Percentiles rank a stretch among this genome's conserved stretches.
phyloP scores from a whole-genome alignment of 92 coral and sea anemone species.

The Nematostella vectensis region DNA sequence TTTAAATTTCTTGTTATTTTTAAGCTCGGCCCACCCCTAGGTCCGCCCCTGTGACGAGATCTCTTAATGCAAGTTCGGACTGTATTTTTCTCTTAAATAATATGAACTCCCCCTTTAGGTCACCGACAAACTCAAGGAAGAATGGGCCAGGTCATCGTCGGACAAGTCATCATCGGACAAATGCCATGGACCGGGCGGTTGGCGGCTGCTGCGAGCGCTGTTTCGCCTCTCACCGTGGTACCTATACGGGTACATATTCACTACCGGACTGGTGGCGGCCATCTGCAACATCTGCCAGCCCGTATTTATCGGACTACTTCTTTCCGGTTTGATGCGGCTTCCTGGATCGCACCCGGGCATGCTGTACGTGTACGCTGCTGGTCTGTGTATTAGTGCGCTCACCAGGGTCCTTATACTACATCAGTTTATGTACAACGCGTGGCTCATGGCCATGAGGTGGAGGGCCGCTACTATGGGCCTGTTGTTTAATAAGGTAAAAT shows the following conservation, averaged over 20 bases:
- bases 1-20: no score
- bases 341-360: constrained; percentile 19
- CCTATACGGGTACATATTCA: constrained; percentile 12
- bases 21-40: no score
- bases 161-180: no score
- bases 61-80: no score
- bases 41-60: no score
- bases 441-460: constrained; percentile 55
- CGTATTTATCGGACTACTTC: constrained; percentile 34
- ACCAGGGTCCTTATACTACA: constrained; percentile 25
- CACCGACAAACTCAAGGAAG: no score
- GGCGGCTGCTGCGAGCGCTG: constrained; percentile 35
- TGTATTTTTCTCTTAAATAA: no score
- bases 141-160: no score
- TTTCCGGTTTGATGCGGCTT: constrained; percentile 13
- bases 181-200: no score
- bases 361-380: constrained; percentile 37
- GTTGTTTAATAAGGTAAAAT: constrained; percentile 38
- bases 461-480: constrained; percentile 48
- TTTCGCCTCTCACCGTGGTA: constrained; percentile 21
- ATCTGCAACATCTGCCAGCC: constrained; percentile 42
- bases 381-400: constrained; percentile 33
- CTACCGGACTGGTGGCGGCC: constrained; percentile 19
- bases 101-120: no score
- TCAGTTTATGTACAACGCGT: constrained; percentile 37